Percentiles rank a stretch among this genome's conserved stretches.
phyloP scores from a whole-genome alignment of 1,140 invertebrate genomes.

The Spodoptera frugiperda region DNA sequence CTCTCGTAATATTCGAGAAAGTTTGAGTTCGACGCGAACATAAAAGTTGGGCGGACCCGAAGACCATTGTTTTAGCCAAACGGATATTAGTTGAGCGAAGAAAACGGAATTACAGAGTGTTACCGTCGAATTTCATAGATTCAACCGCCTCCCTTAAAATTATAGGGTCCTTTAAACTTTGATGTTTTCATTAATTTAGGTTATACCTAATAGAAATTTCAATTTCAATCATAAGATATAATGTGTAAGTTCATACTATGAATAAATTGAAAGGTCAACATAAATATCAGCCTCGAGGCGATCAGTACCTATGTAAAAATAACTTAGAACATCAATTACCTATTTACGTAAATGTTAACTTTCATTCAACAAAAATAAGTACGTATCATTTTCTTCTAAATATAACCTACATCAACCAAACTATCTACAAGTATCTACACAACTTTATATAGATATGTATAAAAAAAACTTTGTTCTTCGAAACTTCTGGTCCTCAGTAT shows the following conservation, averaged over 20 bases:
- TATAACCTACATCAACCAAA: too few relatives aligned
- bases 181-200: constrained; percentile 28
- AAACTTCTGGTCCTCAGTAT: constrained; percentile 19
- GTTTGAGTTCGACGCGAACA: constrained; percentile 43
- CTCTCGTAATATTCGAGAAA: constrained; percentile 19
- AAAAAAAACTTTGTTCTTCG: constrained; percentile 10
- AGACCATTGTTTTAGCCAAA: constrained; percentile 65
- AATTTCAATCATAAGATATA: too few relatives aligned
- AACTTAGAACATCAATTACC: too few relatives aligned
- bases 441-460: too few relatives aligned
- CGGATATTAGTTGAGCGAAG: constrained; percentile 67
- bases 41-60: constrained; percentile 58
- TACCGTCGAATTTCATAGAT: constrained; percentile 46
- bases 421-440: too few relatives aligned
- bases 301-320: too few relatives aligned
- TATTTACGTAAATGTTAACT: too few relatives aligned
- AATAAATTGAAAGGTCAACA: too few relatives aligned
- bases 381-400: too few relatives aligned
- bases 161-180: constrained; percentile 41
- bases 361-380: too few relatives aligned
- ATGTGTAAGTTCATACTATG: too few relatives aligned
- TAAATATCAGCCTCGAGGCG: too few relatives aligned
- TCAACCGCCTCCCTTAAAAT: constrained; percentile 38
- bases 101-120: constrained; percentile 29
- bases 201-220: background rate